phyloP scores from a whole-genome alignment of 2,888 invertebrate species.

The Brachypalpus laphriformis region DNA sequence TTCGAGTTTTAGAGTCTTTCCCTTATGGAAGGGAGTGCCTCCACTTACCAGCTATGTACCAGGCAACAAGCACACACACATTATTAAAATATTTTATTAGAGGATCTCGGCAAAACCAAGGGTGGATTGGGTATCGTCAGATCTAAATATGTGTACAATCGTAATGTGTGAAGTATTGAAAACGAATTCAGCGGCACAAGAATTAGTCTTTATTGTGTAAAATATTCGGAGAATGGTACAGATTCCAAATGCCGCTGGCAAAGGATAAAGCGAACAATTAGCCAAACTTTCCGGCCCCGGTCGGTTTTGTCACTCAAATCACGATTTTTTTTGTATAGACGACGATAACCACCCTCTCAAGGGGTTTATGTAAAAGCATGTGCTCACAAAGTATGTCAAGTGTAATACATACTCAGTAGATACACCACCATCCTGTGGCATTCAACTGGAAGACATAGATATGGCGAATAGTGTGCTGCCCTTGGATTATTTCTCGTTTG shows the following conservation, averaged over 20 bases:
- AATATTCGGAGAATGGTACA: background rate
- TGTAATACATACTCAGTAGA: conserved; percentile 58
- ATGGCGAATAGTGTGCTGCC: conserved; percentile 46
- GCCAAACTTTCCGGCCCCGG: conserved; percentile 25
- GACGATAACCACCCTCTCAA: conserved; percentile 47
- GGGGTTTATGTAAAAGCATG: conserved; percentile 60
- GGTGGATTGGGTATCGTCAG: background rate
- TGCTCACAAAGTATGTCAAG: conserved; percentile 69
- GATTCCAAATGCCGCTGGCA: conserved; percentile 3
- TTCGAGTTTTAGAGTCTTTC: no score
- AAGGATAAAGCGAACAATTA: conserved; percentile 54
- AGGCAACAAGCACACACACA: conserved; percentile 1
- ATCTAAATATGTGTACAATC: no score
- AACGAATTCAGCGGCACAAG: conserved; percentile 13
- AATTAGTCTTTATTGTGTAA: conserved; percentile 51
- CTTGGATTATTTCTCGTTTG: conserved; percentile 69
- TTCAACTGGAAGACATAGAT: conserved; percentile 66
- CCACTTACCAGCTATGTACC: conserved; percentile 1
- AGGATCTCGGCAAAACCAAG: background rate
- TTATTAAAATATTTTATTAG: conserved; percentile 1
- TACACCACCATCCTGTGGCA: conserved; percentile 52
- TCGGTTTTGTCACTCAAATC: conserved; percentile 50
- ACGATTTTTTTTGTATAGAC: conserved; percentile 50
- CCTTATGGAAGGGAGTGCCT: conserved; percentile 8
- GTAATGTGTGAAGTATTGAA: background rate